These are phyloP conservation scores for Sternotherus odoratus DNA, from an alignment of 2,797 vertebrate genomes.

Conservation along the genomic window DNA sequence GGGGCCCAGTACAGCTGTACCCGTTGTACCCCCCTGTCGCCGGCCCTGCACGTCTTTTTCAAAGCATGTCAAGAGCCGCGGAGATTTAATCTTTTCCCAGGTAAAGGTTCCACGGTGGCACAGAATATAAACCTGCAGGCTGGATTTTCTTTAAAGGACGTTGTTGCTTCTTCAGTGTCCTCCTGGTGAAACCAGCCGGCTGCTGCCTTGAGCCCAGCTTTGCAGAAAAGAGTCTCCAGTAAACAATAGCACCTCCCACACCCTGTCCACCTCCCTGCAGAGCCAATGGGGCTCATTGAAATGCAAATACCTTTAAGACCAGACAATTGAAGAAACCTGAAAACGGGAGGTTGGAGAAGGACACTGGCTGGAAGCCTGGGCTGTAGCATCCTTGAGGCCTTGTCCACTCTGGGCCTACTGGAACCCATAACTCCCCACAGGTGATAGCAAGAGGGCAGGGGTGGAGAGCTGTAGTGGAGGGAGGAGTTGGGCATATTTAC, in stretches of 20 bases:
- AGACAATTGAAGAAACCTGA: conserved; percentile 27
- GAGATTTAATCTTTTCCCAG: neutral
- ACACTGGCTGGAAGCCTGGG: neutral
- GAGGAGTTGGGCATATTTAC: neutral
- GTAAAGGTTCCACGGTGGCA: neutral
- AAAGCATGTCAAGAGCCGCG: neutral
- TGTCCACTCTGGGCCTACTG: neutral
- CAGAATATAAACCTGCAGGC: neutral
- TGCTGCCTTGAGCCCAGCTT: neutral
- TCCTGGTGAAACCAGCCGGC: neutral
- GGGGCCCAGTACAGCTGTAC: no score
- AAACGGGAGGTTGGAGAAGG: neutral
- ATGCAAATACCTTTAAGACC: conserved; percentile 43
- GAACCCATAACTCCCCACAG: neutral
- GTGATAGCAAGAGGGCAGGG: neutral
- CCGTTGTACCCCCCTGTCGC: no score
- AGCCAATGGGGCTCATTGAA: conserved; percentile 25
- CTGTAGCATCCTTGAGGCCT: rapidly evolving
- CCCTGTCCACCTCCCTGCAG: neutral
- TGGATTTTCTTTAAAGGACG: neutral
- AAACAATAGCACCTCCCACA: neutral
- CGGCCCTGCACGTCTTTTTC: no score
- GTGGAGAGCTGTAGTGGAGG: neutral
- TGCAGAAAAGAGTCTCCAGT: neutral
- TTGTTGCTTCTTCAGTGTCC: neutral